These are phyloP conservation scores for Drosophila rubida DNA, from an alignment of 2,888 invertebrate genomes.

Conservation along the genomic window DNA sequence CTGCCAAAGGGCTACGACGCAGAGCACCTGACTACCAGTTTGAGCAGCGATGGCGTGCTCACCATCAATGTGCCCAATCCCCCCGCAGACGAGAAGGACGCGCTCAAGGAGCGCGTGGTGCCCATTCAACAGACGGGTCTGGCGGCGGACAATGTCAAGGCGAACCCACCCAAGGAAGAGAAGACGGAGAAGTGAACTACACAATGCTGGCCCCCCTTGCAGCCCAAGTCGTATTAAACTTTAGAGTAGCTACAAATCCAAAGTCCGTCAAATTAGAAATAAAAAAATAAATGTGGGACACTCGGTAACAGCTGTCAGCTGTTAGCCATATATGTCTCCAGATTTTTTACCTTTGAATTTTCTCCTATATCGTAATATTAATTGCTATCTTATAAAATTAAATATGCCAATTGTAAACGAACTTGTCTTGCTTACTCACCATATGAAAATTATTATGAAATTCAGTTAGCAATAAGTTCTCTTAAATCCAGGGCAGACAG, in stretches of 20 bases:
- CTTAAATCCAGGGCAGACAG: too few species aligned
- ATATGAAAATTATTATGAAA: too few species aligned
- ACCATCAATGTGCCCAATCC: slow-evolving; percentile 88
- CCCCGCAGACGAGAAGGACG: slow-evolving; percentile 58
- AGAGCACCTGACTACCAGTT: slow-evolving; percentile 89
- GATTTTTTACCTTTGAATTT: too few species aligned
- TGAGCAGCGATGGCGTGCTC: slow-evolving; percentile 91
- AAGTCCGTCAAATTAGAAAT: slow-evolving; percentile 5
- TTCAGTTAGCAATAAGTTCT: too few species aligned
- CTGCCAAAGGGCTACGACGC: slow-evolving; percentile 91
- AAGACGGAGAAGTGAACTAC: background rate
- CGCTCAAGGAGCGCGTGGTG: slow-evolving; percentile 86
- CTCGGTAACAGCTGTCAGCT: background rate
- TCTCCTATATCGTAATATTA: too few species aligned
- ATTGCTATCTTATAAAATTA: too few species aligned
- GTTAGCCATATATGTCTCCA: too few species aligned
- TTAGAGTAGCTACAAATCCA: slow-evolving; percentile 5
- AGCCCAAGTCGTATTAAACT: background rate
- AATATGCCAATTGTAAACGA: too few species aligned
- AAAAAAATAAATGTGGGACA: background rate
- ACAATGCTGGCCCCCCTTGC: background rate
- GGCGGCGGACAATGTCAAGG: slow-evolving; percentile 33
- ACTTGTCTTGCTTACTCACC: too few species aligned
- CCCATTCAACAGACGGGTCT: slow-evolving; percentile 88
- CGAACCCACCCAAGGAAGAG: slow-evolving; percentile 24